A percentile compares a stretch with the other conserved stretches of the same genome.
Conservation (phyloP, 2,113 vertebrate genomes). For the Limanda limanda region DNA sequence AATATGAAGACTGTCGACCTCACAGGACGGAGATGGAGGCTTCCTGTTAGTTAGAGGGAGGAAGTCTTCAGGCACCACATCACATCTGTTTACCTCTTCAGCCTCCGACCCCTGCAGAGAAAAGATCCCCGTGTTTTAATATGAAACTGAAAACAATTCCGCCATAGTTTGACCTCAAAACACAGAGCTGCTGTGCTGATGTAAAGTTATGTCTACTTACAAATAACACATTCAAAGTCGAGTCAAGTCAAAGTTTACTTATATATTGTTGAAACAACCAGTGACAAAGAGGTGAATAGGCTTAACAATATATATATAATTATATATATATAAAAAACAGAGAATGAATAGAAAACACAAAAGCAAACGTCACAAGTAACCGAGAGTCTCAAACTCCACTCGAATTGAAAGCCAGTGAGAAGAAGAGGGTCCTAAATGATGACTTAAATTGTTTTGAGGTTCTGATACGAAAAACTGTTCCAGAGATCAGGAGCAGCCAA, state of each 20-base stretch:
- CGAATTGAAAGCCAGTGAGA: too few species aligned
- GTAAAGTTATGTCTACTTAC: background rate
- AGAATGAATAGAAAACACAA: too few species aligned
- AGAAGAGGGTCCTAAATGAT: too few species aligned
- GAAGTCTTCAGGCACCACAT: constrained; percentile 43
- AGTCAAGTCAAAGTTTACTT: background rate
- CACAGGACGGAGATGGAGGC: constrained; percentile 4
- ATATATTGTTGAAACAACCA: background rate
- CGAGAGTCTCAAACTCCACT: too few species aligned
- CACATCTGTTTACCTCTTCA: constrained; percentile 56
- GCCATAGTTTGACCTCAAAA: background rate
- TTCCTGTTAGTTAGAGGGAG: constrained; percentile 57
- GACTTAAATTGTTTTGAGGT: too few species aligned
- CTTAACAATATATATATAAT: background rate
- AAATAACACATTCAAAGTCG: background rate
- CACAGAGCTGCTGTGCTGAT: background rate
- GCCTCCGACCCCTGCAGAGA: constrained; percentile 20
- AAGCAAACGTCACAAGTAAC: too few species aligned
- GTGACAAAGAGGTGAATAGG: too few species aligned
- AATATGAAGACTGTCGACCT: background rate
- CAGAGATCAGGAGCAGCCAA: too few species aligned
- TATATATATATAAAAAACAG: too few species aligned
- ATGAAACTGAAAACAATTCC: background rate
- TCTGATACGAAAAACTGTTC: too few species aligned
- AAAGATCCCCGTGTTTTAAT: background rate